These are phyloP conservation scores for Brachionus paranguensis DNA, from an alignment of 1,140 invertebrate species.

Conservation along the genomic window DNA sequence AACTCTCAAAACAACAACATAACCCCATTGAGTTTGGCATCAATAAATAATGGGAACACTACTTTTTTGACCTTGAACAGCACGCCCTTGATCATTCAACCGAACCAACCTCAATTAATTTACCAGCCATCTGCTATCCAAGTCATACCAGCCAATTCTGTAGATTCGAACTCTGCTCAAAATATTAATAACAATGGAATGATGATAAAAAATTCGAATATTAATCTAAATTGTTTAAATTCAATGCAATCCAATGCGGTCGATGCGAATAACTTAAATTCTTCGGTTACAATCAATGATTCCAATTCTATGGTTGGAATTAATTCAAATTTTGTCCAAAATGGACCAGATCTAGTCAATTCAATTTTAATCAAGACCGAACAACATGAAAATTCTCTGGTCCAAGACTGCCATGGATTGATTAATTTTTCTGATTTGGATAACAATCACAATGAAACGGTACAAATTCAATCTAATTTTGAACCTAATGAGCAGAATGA, in stretches of 20 bases:
- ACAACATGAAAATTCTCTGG: neutral
- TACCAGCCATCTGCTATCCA: neutral
- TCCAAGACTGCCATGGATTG: conserved; percentile 10
- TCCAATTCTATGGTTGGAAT: neutral
- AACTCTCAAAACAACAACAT: neutral
- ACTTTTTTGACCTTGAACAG: conserved; percentile 13
- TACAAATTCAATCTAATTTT: neutral
- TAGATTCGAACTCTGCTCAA: neutral
- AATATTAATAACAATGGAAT: neutral
- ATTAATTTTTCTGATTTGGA: conserved; percentile 28
- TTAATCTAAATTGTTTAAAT: conserved; percentile 11
- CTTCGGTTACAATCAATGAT: neutral
- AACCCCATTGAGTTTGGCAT: neutral
- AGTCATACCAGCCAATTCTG: neutral
- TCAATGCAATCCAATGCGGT: neutral
- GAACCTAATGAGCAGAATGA: neutral
- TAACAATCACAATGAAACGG: conserved; percentile 4
- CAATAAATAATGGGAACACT: neutral
- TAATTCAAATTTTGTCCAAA: neutral
- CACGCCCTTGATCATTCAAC: neutral
- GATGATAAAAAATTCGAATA: conserved; percentile 24
- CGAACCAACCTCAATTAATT: neutral
- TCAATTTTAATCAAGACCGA: conserved; percentile 3
- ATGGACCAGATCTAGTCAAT: conserved; percentile 1
- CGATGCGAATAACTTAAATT: neutral